phyloP scores from a whole-genome alignment of 2,113 vertebrate species.

The Picathartes gymnocephalus region DNA sequence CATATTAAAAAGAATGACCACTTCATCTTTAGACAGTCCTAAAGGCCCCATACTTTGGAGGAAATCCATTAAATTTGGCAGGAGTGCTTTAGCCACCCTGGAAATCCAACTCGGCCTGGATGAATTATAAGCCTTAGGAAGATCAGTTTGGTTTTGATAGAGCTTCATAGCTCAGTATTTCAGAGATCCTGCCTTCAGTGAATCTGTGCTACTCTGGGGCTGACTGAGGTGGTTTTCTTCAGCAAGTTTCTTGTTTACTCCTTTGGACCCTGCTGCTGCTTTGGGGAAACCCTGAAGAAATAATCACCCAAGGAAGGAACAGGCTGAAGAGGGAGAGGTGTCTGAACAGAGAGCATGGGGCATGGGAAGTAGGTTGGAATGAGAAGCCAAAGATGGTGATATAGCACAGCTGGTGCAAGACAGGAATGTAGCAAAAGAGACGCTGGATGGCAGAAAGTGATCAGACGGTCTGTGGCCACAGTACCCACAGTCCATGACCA shows the following conservation, averaged over 20 bases:
- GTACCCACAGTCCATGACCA: neutral
- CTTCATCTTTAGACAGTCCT: neutral
- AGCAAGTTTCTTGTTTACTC: neutral
- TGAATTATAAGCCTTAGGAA: neutral
- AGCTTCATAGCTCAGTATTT: neutral
- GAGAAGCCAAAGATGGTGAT: neutral
- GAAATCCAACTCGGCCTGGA: neutral
- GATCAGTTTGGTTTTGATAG: neutral
- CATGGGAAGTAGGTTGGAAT: neutral
- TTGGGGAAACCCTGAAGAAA: neutral
- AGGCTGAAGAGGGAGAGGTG: neutral
- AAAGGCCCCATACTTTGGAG: neutral
- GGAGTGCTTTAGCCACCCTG: neutral
- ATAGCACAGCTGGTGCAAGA: neutral
- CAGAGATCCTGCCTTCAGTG: neutral
- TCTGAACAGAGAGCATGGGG: neutral
- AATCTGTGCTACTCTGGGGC: neutral
- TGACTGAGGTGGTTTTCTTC: neutral
- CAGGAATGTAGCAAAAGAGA: neutral
- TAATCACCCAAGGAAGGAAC: neutral
- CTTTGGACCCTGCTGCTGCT: neutral
- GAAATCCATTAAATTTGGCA: neutral
- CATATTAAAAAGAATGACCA: neutral
- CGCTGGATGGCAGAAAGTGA: neutral
- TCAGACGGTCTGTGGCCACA: neutral